These are phyloP conservation scores for Drosophila peninsularis DNA, from an alignment of 2,888 invertebrate genomes.

Conservation along the genomic window DNA sequence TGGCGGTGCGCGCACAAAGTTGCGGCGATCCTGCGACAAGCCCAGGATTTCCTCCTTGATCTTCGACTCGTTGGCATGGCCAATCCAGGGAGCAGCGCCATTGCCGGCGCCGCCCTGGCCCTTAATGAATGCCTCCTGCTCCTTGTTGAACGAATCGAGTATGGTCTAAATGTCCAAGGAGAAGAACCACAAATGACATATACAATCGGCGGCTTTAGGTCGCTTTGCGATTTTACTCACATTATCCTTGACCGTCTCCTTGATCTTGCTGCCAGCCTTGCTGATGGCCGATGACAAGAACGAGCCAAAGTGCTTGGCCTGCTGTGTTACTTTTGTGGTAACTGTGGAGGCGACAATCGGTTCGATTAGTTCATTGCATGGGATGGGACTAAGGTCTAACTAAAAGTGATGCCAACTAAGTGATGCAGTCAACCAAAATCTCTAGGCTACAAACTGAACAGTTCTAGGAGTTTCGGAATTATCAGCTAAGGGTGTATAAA, in stretches of 20 bases:
- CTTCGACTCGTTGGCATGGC: slow-evolving; percentile 96
- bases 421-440: slow-evolving; percentile 46
- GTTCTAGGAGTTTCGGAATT: slow-evolving; percentile 4
- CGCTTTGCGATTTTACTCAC: slow-evolving; percentile 87
- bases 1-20: slow-evolving; percentile 98
- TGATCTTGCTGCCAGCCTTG: slow-evolving; percentile 97
- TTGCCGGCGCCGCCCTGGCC: slow-evolving; percentile 90
- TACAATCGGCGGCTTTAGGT: background rate
- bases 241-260: slow-evolving; percentile 98
- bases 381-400: background rate
- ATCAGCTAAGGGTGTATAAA: slow-evolving; percentile 26
- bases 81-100: slow-evolving; percentile 95
- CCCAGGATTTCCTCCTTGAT: slow-evolving; percentile 98
- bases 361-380: slow-evolving; percentile 23
- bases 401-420: slow-evolving; percentile 41
- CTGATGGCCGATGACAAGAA: slow-evolving; percentile 98
- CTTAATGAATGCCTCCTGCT: slow-evolving; percentile 97
- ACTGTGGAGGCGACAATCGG: slow-evolving; percentile 85
- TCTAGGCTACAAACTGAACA: slow-evolving; percentile 64
- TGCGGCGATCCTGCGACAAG: slow-evolving; percentile 97
- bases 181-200: background rate
- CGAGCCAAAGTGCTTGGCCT: slow-evolving; percentile 95
- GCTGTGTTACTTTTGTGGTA: slow-evolving; percentile 94
- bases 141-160: slow-evolving; percentile 97
- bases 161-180: slow-evolving; percentile 89